Base-by-base conservation (phyloP, 2,113 vertebrate species). In the Oxyruncus cristatus region DNA sequence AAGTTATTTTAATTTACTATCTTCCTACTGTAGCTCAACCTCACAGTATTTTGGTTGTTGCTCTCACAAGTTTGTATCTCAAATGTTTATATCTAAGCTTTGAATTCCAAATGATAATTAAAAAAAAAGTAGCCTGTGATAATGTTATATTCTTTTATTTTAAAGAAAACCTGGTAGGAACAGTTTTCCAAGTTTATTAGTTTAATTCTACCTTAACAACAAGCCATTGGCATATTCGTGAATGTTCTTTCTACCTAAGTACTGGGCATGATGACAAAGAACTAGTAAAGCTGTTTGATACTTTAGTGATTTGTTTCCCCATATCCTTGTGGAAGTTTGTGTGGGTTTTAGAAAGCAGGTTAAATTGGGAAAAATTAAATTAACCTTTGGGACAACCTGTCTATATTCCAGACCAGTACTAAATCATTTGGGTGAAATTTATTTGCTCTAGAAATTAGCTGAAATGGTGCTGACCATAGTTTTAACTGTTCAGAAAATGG, bases 391-490 rank as follows among this genome's bases (percentile, higher is more conserved):
- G n/a, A 92, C 46, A 61, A 12, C n/a, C 61, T 87, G 39, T 85
- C 46, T 86, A n/a, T 91, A 65, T 88, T 78, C 47, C 58, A 72
- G 53, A 41, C 66, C 56, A 58, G 62, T 23, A 93, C 46, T 62
- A 92, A 95, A 95, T 95, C 17, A 88, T 82, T 82, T 46, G 6
- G 35, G 18, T 61, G 32, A 82, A 79, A 89, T 91, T 79, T 93
- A 72, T 85, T 93, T 95, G 26, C 32, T 65, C 22, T 73, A 68
- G 10, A 33, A 93, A 85, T 89, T 76, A 76, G 53, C 35, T 88
- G 50, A 85, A 88, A 61, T 89, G 3, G 44, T 79, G 55, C n/a
- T 70, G 49, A 79, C n/a, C 12, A 14, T 66, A 65, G 19, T 55
- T 75, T 91, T 65, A 68, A 28, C 24, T 89, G 52, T 53, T 79